These are phyloP conservation scores for Enteromius treurensis DNA, from an alignment of 2,797 vertebrate genomes.

Conservation along the genomic window DNA sequence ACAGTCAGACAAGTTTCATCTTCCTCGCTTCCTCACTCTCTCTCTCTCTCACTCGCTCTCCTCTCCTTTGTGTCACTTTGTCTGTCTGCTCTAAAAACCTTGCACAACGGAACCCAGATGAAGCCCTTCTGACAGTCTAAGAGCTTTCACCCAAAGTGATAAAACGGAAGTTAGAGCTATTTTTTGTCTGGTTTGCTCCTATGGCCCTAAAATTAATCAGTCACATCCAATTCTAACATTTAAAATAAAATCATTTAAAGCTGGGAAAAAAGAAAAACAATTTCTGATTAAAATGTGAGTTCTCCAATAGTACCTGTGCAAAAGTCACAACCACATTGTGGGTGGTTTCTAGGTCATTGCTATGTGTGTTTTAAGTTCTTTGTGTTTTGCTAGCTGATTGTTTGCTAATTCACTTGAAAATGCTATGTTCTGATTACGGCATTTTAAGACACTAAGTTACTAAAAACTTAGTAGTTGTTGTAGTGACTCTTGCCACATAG, in stretches of 20 bases:
- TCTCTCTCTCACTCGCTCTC: background rate
- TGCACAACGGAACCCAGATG: background rate
- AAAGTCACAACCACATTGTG: background rate
- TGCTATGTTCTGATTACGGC: background rate
- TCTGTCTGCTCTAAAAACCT: slow-evolving; percentile 9
- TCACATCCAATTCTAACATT: background rate
- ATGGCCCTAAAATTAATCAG: background rate
- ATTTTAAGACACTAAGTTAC: background rate
- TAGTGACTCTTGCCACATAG: background rate
- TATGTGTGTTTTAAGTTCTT: background rate
- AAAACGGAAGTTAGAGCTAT: background rate
- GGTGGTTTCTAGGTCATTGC: background rate
- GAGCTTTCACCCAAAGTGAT: slow-evolving; percentile 8
- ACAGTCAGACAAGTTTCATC: slow-evolving; percentile 3
- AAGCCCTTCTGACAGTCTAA: background rate
- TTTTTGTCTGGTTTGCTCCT: background rate
- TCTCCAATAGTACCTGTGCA: background rate
- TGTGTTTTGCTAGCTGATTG: background rate
- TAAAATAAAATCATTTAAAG: background rate
- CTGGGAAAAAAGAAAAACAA: no score
- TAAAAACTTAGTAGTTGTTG: background rate
- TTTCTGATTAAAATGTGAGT: background rate
- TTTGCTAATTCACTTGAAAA: background rate
- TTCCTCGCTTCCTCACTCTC: background rate
- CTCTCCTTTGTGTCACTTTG: background rate